phyloP scores from a whole-genome alignment of 2,113 vertebrate genomes.

The Limanda limanda region DNA sequence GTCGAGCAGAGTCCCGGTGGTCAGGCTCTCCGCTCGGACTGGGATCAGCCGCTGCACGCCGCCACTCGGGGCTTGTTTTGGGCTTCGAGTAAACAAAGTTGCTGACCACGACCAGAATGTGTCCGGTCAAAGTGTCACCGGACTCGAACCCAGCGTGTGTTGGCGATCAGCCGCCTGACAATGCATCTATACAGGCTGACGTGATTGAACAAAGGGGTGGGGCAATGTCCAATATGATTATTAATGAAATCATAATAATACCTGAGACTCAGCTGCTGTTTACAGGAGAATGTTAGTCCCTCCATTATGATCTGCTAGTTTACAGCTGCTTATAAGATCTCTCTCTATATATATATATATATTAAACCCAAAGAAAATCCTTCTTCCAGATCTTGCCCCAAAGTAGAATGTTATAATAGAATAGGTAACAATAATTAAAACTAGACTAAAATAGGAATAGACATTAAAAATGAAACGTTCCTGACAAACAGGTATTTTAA shows the following conservation, averaged over 20 bases:
- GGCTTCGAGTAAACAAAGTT: slow-evolving; percentile 68
- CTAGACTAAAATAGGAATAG: too few species aligned
- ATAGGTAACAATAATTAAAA: too few species aligned
- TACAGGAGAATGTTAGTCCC: not conserved
- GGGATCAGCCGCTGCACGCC: slow-evolving; percentile 27
- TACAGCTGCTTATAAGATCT: not conserved
- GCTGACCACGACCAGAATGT: slow-evolving; percentile 47
- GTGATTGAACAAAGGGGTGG: slow-evolving; percentile 34
- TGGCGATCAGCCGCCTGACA: not conserved
- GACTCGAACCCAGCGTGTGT: slow-evolving; percentile 7
- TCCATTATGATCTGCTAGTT: not conserved
- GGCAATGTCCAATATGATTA: slow-evolving; percentile 2
- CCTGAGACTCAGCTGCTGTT: not conserved
- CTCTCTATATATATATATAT: too few species aligned
- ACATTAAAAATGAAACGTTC: not conserved
- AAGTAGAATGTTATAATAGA: too few species aligned
- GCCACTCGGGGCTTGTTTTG: slow-evolving; percentile 29
- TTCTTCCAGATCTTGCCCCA: too few species aligned
- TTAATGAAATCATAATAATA: not conserved
- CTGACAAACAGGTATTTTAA: too few species aligned
- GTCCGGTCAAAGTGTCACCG: not conserved
- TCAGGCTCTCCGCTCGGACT: not conserved
- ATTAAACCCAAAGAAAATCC: too few species aligned
- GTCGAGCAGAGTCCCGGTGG: not conserved
- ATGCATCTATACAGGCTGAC: slow-evolving; percentile 16